These are phyloP conservation scores for Pasiphila rectangulata DNA, from an alignment of 2,888 invertebrate species.

Conservation along the genomic window DNA sequence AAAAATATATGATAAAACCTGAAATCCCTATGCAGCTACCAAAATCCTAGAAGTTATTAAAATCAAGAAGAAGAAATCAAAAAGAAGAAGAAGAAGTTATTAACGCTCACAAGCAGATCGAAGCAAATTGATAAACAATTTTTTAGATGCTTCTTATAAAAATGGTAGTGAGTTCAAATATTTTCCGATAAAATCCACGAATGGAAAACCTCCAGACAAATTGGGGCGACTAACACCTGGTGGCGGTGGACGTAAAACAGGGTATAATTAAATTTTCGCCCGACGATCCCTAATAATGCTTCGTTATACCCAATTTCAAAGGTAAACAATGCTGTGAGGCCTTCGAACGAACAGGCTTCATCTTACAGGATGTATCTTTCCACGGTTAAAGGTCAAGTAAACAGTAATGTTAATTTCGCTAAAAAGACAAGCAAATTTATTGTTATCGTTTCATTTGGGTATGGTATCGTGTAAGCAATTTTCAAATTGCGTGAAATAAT, in stretches of 20 bases:
- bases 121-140: constrained; percentile 15
- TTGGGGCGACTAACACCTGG: constrained; percentile 30
- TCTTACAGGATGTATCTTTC: constrained; percentile 36
- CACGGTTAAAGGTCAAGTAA: constrained; percentile 37
- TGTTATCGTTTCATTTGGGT: constrained; percentile 31
- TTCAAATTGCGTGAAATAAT: background rate
- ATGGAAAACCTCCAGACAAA: constrained; percentile 29
- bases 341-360: constrained; percentile 15
- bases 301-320: constrained; percentile 56
- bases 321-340: constrained; percentile 44
- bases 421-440: constrained; percentile 31
- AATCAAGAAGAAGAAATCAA: too few relatives aligned
- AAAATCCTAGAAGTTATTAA: too few relatives aligned
- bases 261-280: constrained; percentile 49
- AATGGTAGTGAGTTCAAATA: constrained; percentile 30
- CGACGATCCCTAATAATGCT: constrained; percentile 43
- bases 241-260: constrained; percentile 29
- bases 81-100: too few relatives aligned
- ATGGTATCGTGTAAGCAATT: background rate
- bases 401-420: constrained; percentile 36
- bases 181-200: constrained; percentile 27
- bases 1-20: too few relatives aligned
- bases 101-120: constrained; percentile 2
- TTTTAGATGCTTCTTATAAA: constrained; percentile 17
- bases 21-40: too few relatives aligned